Evolutionary conservation across 2,888 invertebrate genomes (phyloP).

Genomic region (Tetranychus piercei): DNA sequence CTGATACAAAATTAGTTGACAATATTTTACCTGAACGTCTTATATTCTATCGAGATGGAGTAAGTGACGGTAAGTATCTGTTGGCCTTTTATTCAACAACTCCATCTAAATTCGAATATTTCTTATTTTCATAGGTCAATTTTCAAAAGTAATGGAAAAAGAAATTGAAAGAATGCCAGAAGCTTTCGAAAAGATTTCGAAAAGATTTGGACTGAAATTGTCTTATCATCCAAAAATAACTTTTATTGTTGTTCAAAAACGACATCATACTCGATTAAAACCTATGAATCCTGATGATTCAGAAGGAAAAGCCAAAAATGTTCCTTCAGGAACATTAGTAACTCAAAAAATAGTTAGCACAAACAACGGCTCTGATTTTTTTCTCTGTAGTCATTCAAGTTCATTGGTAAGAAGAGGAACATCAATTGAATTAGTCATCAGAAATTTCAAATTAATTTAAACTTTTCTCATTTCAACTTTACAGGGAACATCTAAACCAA

Average conservation of each 20-base stretch:
- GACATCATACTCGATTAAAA: slow-evolving; percentile 73
- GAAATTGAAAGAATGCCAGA: slow-evolving; percentile 11
- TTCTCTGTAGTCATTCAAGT: slow-evolving; percentile 48
- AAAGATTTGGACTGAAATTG: slow-evolving; percentile 25
- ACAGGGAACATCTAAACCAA: slow-evolving; percentile 30
- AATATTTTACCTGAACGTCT: slow-evolving; percentile 49
- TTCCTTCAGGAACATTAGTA: slow-evolving; percentile 68
- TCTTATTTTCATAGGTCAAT: slow-evolving; percentile 31
- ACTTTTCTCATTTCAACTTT: not conserved
- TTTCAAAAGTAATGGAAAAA: not conserved
- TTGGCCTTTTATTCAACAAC: not conserved
- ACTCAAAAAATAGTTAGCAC: slow-evolving; percentile 68
- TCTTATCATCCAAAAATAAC: slow-evolving; percentile 55
- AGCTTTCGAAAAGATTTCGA: slow-evolving; percentile 43
- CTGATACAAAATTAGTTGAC: not conserved
- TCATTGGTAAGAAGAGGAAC: slow-evolving; percentile 32
- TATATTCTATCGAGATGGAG: slow-evolving; percentile 58
- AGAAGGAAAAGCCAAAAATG: slow-evolving; percentile 40
- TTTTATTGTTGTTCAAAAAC: slow-evolving; percentile 82
- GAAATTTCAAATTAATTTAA: no score
- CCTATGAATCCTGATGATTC: slow-evolving; percentile 12
- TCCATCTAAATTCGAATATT: not conserved
- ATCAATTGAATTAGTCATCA: not conserved
- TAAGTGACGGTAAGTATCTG: slow-evolving; percentile 42
- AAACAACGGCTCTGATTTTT: slow-evolving; percentile 59